Evolutionary conservation across 1,140 invertebrate species (phyloP).

Genomic region (Scaptomyza graminum): DNA sequence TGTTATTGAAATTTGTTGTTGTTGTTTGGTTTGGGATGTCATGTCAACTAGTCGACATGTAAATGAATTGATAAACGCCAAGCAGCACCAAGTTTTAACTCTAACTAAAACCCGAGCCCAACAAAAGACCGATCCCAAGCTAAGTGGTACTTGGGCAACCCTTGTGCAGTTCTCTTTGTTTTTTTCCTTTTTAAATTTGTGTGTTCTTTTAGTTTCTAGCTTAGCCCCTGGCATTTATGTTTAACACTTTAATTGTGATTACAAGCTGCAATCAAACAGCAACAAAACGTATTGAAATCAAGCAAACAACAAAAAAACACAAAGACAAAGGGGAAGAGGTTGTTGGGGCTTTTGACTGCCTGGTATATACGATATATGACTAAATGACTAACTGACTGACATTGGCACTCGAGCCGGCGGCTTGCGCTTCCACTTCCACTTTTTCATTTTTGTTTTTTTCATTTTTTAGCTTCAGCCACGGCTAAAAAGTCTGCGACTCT

Average conservation of each 20-base stretch:
- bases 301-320: constrained; percentile 9
- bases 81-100: neutral
- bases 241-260: constrained; percentile 83
- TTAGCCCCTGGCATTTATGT: constrained; percentile 75
- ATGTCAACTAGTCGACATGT: constrained; percentile 67
- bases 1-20: neutral
- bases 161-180: constrained; percentile 47
- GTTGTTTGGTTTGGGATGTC: constrained; percentile 42
- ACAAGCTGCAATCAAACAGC: constrained; percentile 75
- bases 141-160: constrained; percentile 59
- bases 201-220: constrained; percentile 56
- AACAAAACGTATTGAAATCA: constrained; percentile 39
- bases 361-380: neutral
- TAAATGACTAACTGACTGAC: constrained; percentile 64
- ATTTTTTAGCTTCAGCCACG: neutral
- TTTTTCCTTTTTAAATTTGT: constrained; percentile 1
- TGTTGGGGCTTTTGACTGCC: constrained; percentile 37
- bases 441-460: neutral
- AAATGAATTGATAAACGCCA: constrained; percentile 66
- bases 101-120: neutral
- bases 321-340: constrained; percentile 35
- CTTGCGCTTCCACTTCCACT: constrained; percentile 35
- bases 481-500: constrained; percentile 7
- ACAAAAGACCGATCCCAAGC: constrained; percentile 47
- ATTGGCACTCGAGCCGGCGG: constrained; percentile 65